phyloP scores from a whole-genome alignment of 2,113 vertebrate species.

The Gallinago jamesoni region DNA sequence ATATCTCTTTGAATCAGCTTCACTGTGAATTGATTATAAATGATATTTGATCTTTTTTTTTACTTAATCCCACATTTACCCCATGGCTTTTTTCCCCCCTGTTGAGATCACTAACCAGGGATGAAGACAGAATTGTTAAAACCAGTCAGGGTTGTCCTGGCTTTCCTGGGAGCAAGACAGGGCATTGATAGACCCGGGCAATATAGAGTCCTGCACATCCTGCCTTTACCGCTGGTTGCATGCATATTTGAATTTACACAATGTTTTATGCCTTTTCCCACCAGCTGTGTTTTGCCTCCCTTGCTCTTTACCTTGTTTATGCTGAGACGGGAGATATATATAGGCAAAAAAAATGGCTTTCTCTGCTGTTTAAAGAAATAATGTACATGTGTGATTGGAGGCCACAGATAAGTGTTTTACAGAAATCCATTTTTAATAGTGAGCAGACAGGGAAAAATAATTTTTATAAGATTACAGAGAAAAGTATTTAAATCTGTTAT shows the following conservation, averaged over 20 bases:
- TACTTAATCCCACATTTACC: neutral
- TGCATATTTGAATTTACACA: neutral
- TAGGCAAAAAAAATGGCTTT: neutral
- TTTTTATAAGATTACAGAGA: constrained; percentile 8
- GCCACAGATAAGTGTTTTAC: neutral
- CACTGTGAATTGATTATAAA: neutral
- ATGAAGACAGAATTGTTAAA: neutral
- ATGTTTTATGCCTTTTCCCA: neutral
- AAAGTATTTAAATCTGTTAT: neutral
- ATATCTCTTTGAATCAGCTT: neutral
- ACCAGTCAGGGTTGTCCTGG: neutral
- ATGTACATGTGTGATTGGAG: neutral
- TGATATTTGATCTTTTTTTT: neutral
- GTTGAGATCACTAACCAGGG: neutral
- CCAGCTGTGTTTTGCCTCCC: neutral
- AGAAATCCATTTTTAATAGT: neutral
- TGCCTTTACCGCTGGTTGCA: neutral
- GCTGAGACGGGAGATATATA: neutral
- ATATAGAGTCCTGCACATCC: neutral
- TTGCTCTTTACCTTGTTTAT: neutral
- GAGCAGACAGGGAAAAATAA: neutral
- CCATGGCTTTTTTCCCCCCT: neutral
- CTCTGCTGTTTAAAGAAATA: neutral
- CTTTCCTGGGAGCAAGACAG: neutral
- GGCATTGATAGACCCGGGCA: neutral